Evolutionary conservation across 2,888 invertebrate species (phyloP), one percentile per base, ranked within the genome.

Genomic region (Conus canariensis): DNA sequence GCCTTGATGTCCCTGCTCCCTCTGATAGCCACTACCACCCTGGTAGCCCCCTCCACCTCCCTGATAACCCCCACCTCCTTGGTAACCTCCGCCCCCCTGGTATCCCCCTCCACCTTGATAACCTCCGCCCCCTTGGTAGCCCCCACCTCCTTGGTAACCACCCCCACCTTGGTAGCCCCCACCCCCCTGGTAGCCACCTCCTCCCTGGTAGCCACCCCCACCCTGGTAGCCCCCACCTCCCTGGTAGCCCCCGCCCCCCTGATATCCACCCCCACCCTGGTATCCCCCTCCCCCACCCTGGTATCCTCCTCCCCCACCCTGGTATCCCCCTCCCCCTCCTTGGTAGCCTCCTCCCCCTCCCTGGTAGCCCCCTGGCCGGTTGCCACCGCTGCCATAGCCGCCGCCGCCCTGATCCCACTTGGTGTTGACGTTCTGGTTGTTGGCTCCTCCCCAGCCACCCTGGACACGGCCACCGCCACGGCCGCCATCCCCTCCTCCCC

Each of bases 311-410:
- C 92, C 93, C 92, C 88, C 25, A 83, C 93, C 92, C 80, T 92
- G 91, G 90, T 92, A 85, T n/a, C 91, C 95, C 96, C 96, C 97
- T 90, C 96, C 96, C 83, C 92, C 88, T 56, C 93, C 92, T 83
- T 92, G 91, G 90, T 92, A 85, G 45, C 92, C 92, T 30, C 92
- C 92, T n/a, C 91, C 95, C 96, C 96, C 97, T 90, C 96, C 96
- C 83, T 91, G 90, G 45, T 91, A 88, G 91, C 96, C 95, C 88
- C 96, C 95, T 83, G 92, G 96, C 95, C 80, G 96, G 95, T 77
- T 60, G 93, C 90, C 90, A 30, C 93, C 94, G 87, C 92, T 93
- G 88, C 93, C 94, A 93, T 93, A 94, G 91, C 93, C 94, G 70
- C 94, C 94, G n/a, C 94, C 94, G 30, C 88, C 94, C 88, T 94